A percentile compares a stretch with the other conserved stretches of the same genome.
phyloP scores from a whole-genome alignment of 2,888 invertebrate species.

The Drosophila birchii region DNA sequence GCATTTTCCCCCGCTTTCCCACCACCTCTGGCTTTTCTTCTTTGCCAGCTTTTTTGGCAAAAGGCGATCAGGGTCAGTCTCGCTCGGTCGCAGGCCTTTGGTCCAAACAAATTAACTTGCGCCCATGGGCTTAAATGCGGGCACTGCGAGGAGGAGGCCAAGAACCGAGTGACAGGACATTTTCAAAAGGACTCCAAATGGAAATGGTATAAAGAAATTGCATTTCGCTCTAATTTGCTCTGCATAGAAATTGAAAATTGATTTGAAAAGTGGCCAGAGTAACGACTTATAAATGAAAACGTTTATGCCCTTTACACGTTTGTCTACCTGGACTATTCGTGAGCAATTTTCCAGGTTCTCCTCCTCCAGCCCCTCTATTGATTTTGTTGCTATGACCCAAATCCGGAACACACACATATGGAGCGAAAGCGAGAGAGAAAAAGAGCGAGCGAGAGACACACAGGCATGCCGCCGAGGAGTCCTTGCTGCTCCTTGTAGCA shows the following conservation, averaged over 20 bases:
- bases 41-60: background rate
- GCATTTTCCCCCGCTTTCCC: constrained; percentile 37
- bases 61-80: constrained; percentile 31
- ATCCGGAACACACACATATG: constrained; percentile 38
- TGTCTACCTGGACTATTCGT: constrained; percentile 9
- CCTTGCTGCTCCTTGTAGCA: constrained; percentile 31
- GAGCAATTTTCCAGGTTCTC: constrained; percentile 17
- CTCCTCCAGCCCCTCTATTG: constrained; percentile 53
- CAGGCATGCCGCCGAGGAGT: background rate
- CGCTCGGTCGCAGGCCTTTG: no score
- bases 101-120: constrained; percentile 66
- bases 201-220: constrained; percentile 1
- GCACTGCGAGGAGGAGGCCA: background rate
- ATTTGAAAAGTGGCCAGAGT: constrained; percentile 29
- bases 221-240: constrained; percentile 30
- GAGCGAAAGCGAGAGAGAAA: background rate
- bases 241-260: constrained; percentile 46
- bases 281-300: constrained; percentile 35
- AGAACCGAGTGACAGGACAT: constrained; percentile 1
- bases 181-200: background rate
- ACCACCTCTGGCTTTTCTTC: background rate
- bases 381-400: constrained; percentile 72
- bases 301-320: constrained; percentile 17
- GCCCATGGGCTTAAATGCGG: constrained; percentile 43
- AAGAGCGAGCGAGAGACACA: background rate